Evolutionary conservation across 1,140 invertebrate species (phyloP).

Genomic region (Drosophila pallidifrons): DNA sequence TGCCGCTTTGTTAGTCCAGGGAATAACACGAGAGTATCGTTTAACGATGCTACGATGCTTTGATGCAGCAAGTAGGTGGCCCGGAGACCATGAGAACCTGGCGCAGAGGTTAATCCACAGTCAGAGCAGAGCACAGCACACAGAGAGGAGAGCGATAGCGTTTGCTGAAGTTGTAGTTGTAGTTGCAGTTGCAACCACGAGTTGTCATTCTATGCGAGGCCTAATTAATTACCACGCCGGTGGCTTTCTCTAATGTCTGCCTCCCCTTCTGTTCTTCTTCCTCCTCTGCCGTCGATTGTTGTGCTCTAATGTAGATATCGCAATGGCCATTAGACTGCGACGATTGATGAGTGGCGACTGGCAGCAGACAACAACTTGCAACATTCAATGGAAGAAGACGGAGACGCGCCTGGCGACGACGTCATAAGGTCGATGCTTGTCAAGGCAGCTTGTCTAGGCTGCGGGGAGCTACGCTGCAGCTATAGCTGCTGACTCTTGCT

Average conservation of each 20-base stretch:
- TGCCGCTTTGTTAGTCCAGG: background rate
- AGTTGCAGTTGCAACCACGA: constrained; percentile 14
- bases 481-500: constrained; percentile 35
- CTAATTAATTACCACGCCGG: constrained; percentile 76
- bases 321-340: constrained; percentile 56
- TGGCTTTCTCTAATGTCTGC: constrained; percentile 65
- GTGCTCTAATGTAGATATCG: constrained; percentile 77
- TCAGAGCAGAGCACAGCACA: background rate
- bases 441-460: constrained; percentile 45
- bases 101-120: constrained; percentile 51
- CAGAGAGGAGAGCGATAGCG: constrained; percentile 30
- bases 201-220: constrained; percentile 40
- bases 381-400: background rate
- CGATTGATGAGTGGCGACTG: constrained; percentile 26
- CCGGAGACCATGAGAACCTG: constrained; percentile 60
- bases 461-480: background rate
- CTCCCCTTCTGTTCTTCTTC: background rate
- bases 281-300: background rate
- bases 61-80: constrained; percentile 36
- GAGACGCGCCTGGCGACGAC: constrained; percentile 46
- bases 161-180: background rate
- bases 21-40: background rate
- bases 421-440: constrained; percentile 64
- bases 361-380: constrained; percentile 16
- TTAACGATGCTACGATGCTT: constrained; percentile 18